Evolutionary conservation across 2,797 vertebrate species (phyloP).

Genomic region (Prionace glauca): DNA sequence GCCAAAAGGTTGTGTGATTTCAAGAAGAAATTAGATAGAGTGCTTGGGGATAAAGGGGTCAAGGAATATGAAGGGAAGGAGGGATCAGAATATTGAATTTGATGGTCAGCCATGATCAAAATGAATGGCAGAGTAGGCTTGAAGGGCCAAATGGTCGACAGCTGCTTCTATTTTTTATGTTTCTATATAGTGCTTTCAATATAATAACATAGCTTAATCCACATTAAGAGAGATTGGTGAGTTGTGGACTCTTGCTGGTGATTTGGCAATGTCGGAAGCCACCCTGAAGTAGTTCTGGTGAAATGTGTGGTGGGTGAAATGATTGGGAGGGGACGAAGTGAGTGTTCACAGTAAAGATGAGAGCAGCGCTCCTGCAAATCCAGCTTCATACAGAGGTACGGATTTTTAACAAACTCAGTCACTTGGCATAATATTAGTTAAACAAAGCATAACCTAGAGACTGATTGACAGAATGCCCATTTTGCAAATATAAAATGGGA

Average conservation of each 20-base stretch:
- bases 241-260: background rate
- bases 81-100: too few species aligned
- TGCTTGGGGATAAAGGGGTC: too few species aligned
- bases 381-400: background rate
- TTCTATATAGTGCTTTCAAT: background rate
- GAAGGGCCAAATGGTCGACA: too few species aligned
- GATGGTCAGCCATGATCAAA: too few species aligned
- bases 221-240: background rate
- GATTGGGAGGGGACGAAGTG: background rate
- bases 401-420: background rate
- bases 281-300: background rate
- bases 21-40: too few species aligned
- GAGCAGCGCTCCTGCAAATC: background rate
- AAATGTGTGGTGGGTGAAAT: background rate
- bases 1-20: too few species aligned
- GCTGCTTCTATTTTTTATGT: too few species aligned
- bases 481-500: background rate
- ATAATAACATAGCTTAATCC: background rate
- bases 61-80: too few species aligned
- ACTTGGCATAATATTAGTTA: background rate
- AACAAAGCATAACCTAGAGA: background rate
- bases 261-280: background rate
- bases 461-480: background rate
- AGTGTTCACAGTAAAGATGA: background rate
- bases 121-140: too few species aligned